Evolutionary conservation across 2,113 vertebrate species (phyloP), one percentile per base, ranked within the genome.

Genomic region (Rhipidura dahli): DNA sequence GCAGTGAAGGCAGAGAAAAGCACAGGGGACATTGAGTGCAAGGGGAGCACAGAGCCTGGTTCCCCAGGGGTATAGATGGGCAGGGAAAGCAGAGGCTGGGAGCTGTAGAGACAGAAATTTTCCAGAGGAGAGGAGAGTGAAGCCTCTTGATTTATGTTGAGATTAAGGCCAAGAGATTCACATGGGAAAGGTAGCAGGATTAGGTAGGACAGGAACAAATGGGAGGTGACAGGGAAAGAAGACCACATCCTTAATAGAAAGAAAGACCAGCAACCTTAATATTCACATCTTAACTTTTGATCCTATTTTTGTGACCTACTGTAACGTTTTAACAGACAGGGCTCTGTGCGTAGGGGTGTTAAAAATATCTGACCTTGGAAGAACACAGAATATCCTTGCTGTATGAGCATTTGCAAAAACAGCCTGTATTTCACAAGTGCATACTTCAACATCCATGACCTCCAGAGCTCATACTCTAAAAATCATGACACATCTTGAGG

Each of bases 331-430:
- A 82, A 68, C 37, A 53, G 37, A 33, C 42, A 40, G 80, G 31
- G 40, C 77, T 96, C 49, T 61, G 10, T 83, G 59, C 8, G 0
- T 51, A 86, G 44, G 51, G 60, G 4, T 64, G 61, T 84, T 96
- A 94, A 96, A 95, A 96, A 91, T 93, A 94, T 8, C 69, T 95
- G 89, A 91, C 95, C 92, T 96, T 94, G 83, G 73, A 87, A 91
- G 65, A 79, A 57, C 0, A 0, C 17, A 20, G 87, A 90, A 28
- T 89, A 89, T 70, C 64, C 51, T 81, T 44, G 57, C 54, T 81
- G 33, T 15, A 27, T 4, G 19, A 92, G 60, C 42, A 3, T 77
- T 85, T 81, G 51, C 83, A 60, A 75, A 88, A 92, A 53, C 47
- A 69, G 82, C 45, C 80, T 61, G 30, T 82, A 28, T 75, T 90